Base-by-base conservation (phyloP, 2,797 vertebrate genomes). In the Chloroceryle amazona region DNA sequence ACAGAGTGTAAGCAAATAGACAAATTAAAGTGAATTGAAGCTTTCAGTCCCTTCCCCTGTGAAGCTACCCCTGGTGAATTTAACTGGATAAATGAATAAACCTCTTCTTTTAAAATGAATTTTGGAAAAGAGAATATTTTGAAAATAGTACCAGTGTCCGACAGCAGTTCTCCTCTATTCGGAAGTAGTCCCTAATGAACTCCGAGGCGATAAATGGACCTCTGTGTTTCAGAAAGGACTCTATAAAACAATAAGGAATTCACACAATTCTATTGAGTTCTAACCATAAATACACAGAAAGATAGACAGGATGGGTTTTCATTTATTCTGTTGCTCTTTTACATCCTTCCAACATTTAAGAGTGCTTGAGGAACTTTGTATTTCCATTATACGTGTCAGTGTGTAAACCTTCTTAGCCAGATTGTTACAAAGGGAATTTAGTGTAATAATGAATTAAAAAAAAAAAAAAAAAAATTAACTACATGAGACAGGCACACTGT, bases 21-120 rank as follows among this genome's bases (percentile, higher is more conserved):
- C 33, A 94, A 91, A 95, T 90, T 81, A 92, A 96, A 96, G 39
- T 97, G 91, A 97, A 97, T 93, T 74, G 81, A 82, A 93, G 90
- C 90, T 96, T 97, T 96, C 94, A 97, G 81, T 95, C 39, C 82
- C 87, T 90, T 92, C 89, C 90, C 80, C 61, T 89, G 33, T 33
- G 22, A 58, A 86, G 67, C 44, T 75, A 33, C 55, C 81, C 80
- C 86, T 71, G 26, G 57, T 72, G 94, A 94, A 89, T 95, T 96
- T 80, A 80, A 93, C 68, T 84, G 66, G 89, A 90, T 86, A 93
- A 81, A 95, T 96, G 90, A 96, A 97, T 96, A 95, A 95, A 93
- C 28, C 42, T 90, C 79, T 89, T 96, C 23, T 96, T 93, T 93
- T 79, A 90, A 88, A 86, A 92, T 76, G 60, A 96, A 93, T 51